phyloP scores from a whole-genome alignment of 2,797 vertebrate species.

The Nasua narica region DNA sequence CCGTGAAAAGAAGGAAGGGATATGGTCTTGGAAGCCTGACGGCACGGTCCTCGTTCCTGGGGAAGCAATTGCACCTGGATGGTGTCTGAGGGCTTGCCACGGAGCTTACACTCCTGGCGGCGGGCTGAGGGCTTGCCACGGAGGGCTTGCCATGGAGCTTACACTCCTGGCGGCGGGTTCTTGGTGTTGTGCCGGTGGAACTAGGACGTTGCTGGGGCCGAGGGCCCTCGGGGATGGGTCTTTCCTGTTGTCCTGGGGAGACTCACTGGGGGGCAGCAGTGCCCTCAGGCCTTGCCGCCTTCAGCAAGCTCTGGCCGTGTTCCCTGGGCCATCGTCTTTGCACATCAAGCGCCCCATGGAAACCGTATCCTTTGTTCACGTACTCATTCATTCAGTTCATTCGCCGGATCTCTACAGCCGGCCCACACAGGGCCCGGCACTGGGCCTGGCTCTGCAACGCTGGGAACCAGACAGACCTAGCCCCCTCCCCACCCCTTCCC shows the following conservation, averaged over 20 bases:
- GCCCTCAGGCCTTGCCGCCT: accelerated
- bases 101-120: too few relatives aligned
- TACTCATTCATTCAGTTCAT: not conserved
- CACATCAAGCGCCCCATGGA: not conserved
- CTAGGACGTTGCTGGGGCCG: not conserved
- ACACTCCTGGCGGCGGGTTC: not conserved
- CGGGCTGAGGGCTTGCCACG: not conserved
- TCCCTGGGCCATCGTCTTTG: not conserved
- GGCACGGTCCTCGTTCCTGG: not conserved
- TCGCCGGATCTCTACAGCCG: not conserved
- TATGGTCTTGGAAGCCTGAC: not conserved
- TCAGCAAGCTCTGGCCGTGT: not conserved
- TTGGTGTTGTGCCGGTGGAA: not conserved
- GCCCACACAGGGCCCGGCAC: too few relatives aligned
- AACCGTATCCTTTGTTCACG: not conserved
- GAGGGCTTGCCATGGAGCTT: not conserved
- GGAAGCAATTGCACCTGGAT: not conserved
- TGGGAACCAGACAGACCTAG: not conserved
- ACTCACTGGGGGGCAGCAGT: too few relatives aligned
- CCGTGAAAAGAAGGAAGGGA: not conserved
- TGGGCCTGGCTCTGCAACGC: not conserved
- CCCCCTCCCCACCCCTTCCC: not conserved
- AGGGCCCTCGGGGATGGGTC: accelerated
- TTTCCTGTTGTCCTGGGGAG: not conserved
- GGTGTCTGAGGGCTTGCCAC: not conserved